phyloP scores from a whole-genome alignment of 2,888 invertebrate genomes.

The Osmoderma eremita region DNA sequence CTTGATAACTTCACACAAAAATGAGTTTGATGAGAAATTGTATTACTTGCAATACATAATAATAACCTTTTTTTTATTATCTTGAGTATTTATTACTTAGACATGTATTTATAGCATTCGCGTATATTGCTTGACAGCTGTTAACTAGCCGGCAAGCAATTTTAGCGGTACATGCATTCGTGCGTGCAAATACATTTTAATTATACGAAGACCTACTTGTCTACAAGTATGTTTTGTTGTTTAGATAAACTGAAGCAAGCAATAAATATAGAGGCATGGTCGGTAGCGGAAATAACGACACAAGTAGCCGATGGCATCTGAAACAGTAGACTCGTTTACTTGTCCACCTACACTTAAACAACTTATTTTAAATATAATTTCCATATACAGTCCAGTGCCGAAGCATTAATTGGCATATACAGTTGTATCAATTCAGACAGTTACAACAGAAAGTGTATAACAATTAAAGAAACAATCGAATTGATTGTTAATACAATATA shows the following conservation, averaged over 20 bases:
- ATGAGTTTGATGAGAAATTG: too few relatives aligned
- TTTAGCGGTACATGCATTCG: slow-evolving; percentile 15
- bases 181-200: slow-evolving; percentile 14
- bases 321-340: slow-evolving; percentile 49
- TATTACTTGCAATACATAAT: background rate
- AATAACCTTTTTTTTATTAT: background rate
- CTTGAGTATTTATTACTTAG: background rate
- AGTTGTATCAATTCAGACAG: background rate
- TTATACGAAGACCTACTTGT: slow-evolving; percentile 11
- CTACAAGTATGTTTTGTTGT: slow-evolving; percentile 25
- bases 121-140: background rate
- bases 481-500: too few relatives aligned
- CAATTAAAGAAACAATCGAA: too few relatives aligned
- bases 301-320: slow-evolving; percentile 45
- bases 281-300: slow-evolving; percentile 42
- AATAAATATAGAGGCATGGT: slow-evolving; percentile 40
- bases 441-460: too few relatives aligned
- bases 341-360: slow-evolving; percentile 50
- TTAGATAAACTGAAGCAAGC: slow-evolving; percentile 26
- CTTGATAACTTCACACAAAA: too few relatives aligned
- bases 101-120: background rate
- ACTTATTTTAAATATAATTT: slow-evolving; percentile 45
- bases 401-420: slow-evolving; percentile 28
- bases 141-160: slow-evolving; percentile 10
- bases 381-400: slow-evolving; percentile 33